Evolutionary conservation across 1,140 invertebrate genomes (phyloP), one percentile per base, ranked within the genome.

Genomic region (Chelonus insularis): DNA sequence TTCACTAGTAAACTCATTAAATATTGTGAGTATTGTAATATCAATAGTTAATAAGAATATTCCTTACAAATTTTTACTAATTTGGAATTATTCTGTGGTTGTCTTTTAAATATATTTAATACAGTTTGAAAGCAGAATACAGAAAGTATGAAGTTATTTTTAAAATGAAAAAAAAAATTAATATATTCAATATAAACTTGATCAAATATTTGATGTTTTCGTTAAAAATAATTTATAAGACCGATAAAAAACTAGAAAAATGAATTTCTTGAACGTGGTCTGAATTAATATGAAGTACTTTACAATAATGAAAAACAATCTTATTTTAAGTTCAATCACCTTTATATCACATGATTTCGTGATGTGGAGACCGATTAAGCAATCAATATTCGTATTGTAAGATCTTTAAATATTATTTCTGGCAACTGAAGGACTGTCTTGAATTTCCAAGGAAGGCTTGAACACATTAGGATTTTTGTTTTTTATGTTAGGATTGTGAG

Each of bases 351-450:
- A 50, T 23, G 16, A 37, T 39, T 37, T 14, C 51, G 36, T 39
- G 51, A 34, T 55, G 37, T 37, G 18, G 11, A 39, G 36, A 20
- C 36, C 32, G 34, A 55, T 55, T 55, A 1, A 55, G 1, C 14
- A 18, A 55, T 39, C 36, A 55, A 55, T 55, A 55, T 55, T 55
- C 51, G 36, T 55, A 55, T 37, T 55, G 36, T 18, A 21, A 11
- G 50, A 14, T 16, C 36, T 4, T 55, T 39, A 55, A 55, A 55
- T 29, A 29, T 39, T 37, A 39, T 39, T 55, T 55, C 12, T 39
- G 18, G 18, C n/a, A 20, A 4, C 14, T 8, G 8, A 20, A 12
- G 34, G 8, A 39, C 20, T 12, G 18, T 39, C 51, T 55, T 39
- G 51, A 52, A 34, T 52, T 18, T 36, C n/a, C 4, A 39, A 8